Conservation (phyloP, 2,113 vertebrate genomes). For the Seriola aureovittata region DNA sequence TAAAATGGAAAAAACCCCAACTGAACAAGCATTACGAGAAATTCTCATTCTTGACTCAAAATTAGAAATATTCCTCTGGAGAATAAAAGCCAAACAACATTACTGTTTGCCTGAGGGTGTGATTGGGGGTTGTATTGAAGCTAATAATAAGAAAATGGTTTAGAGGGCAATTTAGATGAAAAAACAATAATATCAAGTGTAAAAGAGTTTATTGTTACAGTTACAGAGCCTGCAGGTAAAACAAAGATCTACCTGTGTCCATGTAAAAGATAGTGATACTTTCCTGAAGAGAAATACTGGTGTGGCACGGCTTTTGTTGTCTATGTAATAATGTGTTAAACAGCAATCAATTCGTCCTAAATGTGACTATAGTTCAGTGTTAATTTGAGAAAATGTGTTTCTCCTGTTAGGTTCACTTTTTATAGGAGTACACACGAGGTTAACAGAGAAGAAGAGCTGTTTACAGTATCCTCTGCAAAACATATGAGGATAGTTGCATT, state of each 20-base stretch:
- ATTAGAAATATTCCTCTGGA: constrained; percentile 41
- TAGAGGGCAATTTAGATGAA: constrained; percentile 18
- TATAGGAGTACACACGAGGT: neutral
- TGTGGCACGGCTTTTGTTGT: constrained; percentile 14
- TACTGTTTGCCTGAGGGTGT: constrained; percentile 37
- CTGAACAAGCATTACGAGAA: constrained; percentile 3
- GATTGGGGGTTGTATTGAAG: constrained; percentile 16
- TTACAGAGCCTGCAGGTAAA: constrained; percentile 37
- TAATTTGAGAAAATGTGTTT: constrained; percentile 26
- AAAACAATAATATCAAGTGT: constrained; percentile 30
- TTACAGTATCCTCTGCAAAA: neutral
- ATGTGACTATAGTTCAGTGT: neutral
- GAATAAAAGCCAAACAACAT: constrained; percentile 48
- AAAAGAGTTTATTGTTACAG: constrained; percentile 17
- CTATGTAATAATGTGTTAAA: neutral
- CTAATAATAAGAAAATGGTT: constrained; percentile 52
- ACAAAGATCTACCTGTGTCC: constrained; percentile 6
- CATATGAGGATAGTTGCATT: neutral
- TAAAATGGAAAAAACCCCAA: constrained; percentile 2
- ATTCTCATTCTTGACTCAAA: constrained; percentile 33
- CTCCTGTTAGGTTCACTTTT: neutral
- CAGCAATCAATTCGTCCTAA: neutral
- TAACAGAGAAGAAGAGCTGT: neutral
- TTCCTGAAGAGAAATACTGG: constrained; percentile 24
- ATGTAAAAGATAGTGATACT: constrained; percentile 19